These are phyloP conservation scores for Oasisia sp. DNA, from an alignment of 2,888 invertebrate species.

Conservation along the genomic window DNA sequence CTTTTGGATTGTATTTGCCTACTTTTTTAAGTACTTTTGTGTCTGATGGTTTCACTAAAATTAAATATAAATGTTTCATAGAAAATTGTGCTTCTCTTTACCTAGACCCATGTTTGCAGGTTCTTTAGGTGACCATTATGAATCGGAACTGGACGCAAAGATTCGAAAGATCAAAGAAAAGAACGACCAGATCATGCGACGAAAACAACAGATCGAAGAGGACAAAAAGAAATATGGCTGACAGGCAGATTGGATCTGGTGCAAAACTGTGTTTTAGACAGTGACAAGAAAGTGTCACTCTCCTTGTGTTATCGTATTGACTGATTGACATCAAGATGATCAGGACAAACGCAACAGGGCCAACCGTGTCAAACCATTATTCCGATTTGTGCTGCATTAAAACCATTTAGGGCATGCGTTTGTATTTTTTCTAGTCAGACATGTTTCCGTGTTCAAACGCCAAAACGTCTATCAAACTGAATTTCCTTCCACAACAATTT, in stretches of 20 bases:
- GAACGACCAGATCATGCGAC: background rate
- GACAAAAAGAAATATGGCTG: constrained; percentile 9
- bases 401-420: background rate
- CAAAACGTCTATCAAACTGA: background rate
- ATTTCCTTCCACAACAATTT: background rate
- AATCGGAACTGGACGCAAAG: background rate
- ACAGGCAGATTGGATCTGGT: background rate
- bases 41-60: too few relatives aligned
- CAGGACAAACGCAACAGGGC: background rate
- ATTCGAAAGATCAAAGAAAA: background rate
- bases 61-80: too few relatives aligned
- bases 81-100: background rate
- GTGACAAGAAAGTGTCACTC: background rate
- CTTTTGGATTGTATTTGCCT: too few relatives aligned
- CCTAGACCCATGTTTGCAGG: background rate
- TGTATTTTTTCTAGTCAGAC: background rate
- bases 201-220: background rate
- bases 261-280: background rate
- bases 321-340: background rate
- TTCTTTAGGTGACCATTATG: background rate
- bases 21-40: too few relatives aligned
- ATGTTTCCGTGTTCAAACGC: background rate
- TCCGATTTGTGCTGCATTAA: background rate
- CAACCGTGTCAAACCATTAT: background rate
- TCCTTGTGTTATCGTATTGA: background rate